phyloP scores from a whole-genome alignment of 1,140 invertebrate genomes.

The Drosophila varians region DNA sequence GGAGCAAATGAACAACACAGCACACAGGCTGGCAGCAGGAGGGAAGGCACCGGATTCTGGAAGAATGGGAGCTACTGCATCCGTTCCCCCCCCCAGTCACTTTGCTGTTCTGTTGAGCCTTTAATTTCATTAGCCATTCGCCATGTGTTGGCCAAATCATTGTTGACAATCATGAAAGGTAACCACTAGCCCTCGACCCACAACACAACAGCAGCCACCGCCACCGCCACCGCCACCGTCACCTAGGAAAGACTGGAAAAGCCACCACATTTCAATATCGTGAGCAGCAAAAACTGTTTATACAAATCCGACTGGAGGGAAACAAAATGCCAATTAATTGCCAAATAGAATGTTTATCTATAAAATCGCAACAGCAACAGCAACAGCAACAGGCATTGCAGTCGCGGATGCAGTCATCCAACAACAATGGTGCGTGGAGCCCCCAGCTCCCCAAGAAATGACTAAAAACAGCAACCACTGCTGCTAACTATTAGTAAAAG shows the following conservation, averaged over 20 bases:
- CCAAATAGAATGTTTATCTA: slow-evolving; percentile 82
- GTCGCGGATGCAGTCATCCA: too few relatives aligned
- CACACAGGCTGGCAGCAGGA: too few relatives aligned
- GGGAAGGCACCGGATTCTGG: neutral
- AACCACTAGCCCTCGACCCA: slow-evolving; percentile 6
- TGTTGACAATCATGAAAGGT: slow-evolving; percentile 78
- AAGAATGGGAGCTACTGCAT: neutral
- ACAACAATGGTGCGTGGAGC: slow-evolving; percentile 27
- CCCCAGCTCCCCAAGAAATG: slow-evolving; percentile 10
- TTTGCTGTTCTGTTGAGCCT: slow-evolving; percentile 51
- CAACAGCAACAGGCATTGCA: slow-evolving; percentile 14
- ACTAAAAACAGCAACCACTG: slow-evolving; percentile 32
- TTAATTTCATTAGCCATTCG: slow-evolving; percentile 69
- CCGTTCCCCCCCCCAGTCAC: slow-evolving; percentile 15
- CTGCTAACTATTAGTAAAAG: slow-evolving; percentile 80
- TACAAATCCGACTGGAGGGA: slow-evolving; percentile 79
- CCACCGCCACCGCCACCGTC: too few relatives aligned
- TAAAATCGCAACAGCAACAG: slow-evolving; percentile 62
- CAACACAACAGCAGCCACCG: slow-evolving; percentile 38
- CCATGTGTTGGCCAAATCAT: slow-evolving; percentile 70
- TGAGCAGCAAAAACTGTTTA: slow-evolving; percentile 66
- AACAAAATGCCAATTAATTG: slow-evolving; percentile 81
- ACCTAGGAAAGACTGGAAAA: slow-evolving; percentile 35
- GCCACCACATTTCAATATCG: slow-evolving; percentile 76
- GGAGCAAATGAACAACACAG: neutral